These are phyloP conservation scores for Takifugu rubripes DNA, from an alignment of 2,797 vertebrate genomes.

Conservation along the genomic window DNA sequence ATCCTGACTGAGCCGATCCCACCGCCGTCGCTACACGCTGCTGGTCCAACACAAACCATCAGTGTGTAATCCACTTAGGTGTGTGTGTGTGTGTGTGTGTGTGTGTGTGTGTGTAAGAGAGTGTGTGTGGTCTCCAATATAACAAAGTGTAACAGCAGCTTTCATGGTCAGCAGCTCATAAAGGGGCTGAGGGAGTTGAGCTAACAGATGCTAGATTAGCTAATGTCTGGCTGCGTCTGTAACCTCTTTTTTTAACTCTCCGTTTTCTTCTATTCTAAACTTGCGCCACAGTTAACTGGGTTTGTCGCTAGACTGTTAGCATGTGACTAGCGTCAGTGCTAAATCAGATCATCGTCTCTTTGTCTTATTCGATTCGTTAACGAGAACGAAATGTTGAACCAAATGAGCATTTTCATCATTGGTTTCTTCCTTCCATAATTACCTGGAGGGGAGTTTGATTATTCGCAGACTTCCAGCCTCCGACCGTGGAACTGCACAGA, in stretches of 20 bases:
- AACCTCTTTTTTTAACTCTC: background rate
- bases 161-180: conserved; percentile 9
- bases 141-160: conserved; percentile 25
- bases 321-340: no score
- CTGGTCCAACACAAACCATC: conserved; percentile 66
- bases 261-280: no score
- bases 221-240: background rate
- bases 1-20: conserved; percentile 48
- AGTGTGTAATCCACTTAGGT: conserved; percentile 64
- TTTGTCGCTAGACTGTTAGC: no score
- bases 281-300: no score
- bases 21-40: conserved; percentile 57
- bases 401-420: no score
- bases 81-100: conserved; percentile 30
- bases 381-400: no score
- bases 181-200: background rate
- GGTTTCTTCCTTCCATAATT: no score
- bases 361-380: no score
- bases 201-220: background rate
- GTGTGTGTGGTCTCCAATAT: conserved; percentile 52
- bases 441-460: no score
- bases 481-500: no score
- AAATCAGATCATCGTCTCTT: no score
- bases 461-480: no score
- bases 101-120: conserved; percentile 10